Base-by-base conservation (phyloP, 2,113 vertebrate species). In the Toxostoma redivivum region DNA sequence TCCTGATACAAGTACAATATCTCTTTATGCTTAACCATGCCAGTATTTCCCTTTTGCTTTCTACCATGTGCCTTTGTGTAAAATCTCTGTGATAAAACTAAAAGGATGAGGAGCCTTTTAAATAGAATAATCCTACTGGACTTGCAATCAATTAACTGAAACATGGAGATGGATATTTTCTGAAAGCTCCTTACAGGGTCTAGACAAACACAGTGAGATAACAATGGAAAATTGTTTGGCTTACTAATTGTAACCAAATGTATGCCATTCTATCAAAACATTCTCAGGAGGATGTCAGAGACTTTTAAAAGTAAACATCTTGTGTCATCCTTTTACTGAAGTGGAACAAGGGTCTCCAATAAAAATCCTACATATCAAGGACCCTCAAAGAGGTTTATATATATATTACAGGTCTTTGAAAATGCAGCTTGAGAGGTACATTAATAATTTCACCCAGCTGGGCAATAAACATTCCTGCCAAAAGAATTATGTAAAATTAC, bases 391-490 rank as follows among this genome's bases (percentile, higher is more conserved):
- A 95, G 56, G 40, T 92, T 88, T 88, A 74, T 92, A 87, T 87
- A 80, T 80, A 45, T 89, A 61, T 90, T 85, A 97, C 94, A 91
- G 81, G 97, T 98, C 96, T 97, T 97, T 95, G 89, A 96, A 98
- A 98, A 96, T 78, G 62, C 94, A 97, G 97, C 97, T 97, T 97
- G 86, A 38, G 97, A 98, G 94, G 78, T 88, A 97, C 94, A 97
- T 81, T 87, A 97, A 98, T 97, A 93, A 97, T 95, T 97, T 97
- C 94, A 92, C 93, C 92, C 98, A 99, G 97, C 97, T 98, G 98
- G 98, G 98, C 98, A 97, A 98, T 98, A 98, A 98, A 97, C 91
- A 95, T 94, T 97, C 94, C 96, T 98, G 98, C 97, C 98, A 96
- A 98, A 98, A 96, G 92, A 98, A 97, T 97, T 92, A 94, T 97